phyloP scores from a whole-genome alignment of 2,888 invertebrate genomes.

The Cataglyphis cursor region DNA sequence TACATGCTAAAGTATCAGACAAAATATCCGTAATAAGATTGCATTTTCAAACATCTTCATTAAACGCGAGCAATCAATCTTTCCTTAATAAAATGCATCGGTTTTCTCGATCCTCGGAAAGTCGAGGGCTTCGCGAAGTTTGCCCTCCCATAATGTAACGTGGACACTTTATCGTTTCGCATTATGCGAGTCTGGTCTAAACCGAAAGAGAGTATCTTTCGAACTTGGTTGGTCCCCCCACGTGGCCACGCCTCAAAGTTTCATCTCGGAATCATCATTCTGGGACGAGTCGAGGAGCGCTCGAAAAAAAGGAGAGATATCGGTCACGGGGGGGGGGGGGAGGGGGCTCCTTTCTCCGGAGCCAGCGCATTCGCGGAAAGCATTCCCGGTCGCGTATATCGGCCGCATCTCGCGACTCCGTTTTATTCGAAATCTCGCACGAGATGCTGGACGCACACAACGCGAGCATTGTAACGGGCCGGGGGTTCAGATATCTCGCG shows the following conservation, averaged over 20 bases:
- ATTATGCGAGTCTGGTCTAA: not conserved
- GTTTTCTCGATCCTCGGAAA: not conserved
- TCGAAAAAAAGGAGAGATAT: not conserved
- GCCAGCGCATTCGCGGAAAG: conserved; percentile 46
- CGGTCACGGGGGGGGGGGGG: conserved; percentile 26
- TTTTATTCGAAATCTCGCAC: conserved; percentile 67
- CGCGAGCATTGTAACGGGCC: conserved; percentile 65
- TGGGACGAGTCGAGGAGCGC: not conserved
- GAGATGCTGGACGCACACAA: conserved; percentile 68
- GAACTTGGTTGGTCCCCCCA: not conserved
- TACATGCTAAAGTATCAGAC: not conserved
- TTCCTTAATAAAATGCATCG: not conserved
- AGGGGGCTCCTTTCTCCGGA: not conserved
- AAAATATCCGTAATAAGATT: not conserved
- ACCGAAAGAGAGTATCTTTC: conserved; percentile 1
- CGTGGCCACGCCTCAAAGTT: not conserved
- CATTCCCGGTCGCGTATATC: conserved; percentile 36
- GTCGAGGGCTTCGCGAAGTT: not conserved
- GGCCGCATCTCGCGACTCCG: conserved; percentile 53
- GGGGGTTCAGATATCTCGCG: conserved; percentile 65
- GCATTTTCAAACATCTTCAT: not conserved
- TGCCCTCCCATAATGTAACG: not conserved
- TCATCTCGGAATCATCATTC: not conserved
- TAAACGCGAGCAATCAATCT: not conserved
- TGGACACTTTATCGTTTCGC: not conserved